phyloP scores from a whole-genome alignment of 2,113 vertebrate species.

The Petrocephalus zakoni region DNA sequence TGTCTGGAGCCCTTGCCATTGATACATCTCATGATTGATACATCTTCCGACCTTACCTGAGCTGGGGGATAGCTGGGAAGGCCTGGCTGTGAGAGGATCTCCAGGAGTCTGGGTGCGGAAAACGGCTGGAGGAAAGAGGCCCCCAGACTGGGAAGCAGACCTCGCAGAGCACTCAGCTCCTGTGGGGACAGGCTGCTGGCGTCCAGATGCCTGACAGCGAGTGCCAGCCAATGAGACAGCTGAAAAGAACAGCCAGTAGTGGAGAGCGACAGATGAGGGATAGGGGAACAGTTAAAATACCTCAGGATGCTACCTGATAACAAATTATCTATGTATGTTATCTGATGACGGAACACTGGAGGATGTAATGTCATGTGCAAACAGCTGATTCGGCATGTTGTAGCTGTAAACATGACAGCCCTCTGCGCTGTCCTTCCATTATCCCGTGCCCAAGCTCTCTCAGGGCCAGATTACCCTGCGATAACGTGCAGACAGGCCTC shows the following conservation, averaged over 20 bases:
- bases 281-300: not conserved
- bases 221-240: slow-evolving; percentile 72
- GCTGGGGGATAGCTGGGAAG: slow-evolving; percentile 60
- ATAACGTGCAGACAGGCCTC: not conserved
- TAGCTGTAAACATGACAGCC: not conserved
- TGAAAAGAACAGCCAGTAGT: slow-evolving; percentile 37
- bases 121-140: slow-evolving; percentile 66
- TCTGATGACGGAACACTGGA: not conserved
- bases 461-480: not conserved
- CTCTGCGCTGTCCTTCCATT: not conserved
- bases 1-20: not conserved
- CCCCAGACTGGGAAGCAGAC: slow-evolving; percentile 69
- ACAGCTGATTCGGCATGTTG: not conserved
- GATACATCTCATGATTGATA: not conserved
- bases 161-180: slow-evolving; percentile 59
- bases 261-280: not conserved
- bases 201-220: slow-evolving; percentile 58
- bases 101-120: slow-evolving; percentile 58
- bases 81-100: slow-evolving; percentile 62
- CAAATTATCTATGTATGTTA: not conserved
- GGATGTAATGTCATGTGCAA: not conserved
- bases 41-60: slow-evolving; percentile 56
- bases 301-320: not conserved
- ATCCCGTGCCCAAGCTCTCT: not conserved
- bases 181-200: slow-evolving; percentile 51